Evolutionary conservation across 1,140 invertebrate species (phyloP).

Genomic region (Cardiocondyla obscurior): DNA sequence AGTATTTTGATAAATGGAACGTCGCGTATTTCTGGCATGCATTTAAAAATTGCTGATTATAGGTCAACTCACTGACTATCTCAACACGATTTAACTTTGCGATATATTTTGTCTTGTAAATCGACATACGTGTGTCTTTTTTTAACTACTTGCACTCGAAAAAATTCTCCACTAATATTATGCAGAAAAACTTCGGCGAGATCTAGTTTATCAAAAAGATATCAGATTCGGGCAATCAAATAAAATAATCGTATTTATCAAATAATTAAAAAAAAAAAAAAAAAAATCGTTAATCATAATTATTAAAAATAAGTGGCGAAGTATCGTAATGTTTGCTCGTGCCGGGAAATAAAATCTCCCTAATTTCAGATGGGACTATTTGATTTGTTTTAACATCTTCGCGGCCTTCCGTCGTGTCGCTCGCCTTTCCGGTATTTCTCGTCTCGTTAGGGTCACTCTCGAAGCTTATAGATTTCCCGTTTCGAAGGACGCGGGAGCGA

Average conservation of each 20-base stretch:
- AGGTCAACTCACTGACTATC: not conserved
- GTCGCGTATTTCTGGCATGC: not conserved
- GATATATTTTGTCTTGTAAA: conserved; percentile 54
- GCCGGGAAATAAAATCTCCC: not conserved
- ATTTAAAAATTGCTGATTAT: not conserved
- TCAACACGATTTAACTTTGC: conserved; percentile 41
- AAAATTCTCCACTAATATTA: conserved; percentile 61
- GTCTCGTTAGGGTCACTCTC: conserved; percentile 41
- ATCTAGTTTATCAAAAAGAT: not conserved
- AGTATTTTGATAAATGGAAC: not conserved
- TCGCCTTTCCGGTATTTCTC: conserved; percentile 30
- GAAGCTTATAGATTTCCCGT: conserved; percentile 49
- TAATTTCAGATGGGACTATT: conserved; percentile 5
- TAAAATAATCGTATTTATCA: not conserved
- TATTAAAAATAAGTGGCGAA: not conserved
- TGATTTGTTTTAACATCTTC: conserved; percentile 41
- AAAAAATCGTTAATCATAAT: no score
- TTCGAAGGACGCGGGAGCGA: conserved; percentile 19
- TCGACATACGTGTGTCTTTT: conserved; percentile 60
- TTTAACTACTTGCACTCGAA: conserved; percentile 54
- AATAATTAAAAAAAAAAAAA: not conserved
- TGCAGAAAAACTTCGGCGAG: conserved; percentile 61
- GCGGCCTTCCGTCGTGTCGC: not conserved
- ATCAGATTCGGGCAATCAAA: not conserved
- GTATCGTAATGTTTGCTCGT: not conserved